phyloP scores from a whole-genome alignment of 2,113 vertebrate species.

The Aleadryas rufinucha region DNA sequence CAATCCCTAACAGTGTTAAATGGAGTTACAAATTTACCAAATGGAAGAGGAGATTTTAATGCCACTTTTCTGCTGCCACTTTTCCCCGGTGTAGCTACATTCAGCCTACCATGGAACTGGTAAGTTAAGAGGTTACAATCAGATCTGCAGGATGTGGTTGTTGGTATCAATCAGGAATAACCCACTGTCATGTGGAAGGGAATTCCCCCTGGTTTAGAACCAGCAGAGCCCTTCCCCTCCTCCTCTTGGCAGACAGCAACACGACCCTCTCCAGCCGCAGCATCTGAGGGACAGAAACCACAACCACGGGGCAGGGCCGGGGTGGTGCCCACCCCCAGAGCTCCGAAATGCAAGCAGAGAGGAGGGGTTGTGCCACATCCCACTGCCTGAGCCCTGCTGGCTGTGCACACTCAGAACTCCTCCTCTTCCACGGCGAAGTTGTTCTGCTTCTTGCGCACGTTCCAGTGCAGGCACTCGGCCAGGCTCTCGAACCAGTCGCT shows the following conservation, averaged over 20 bases:
- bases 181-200: not conserved
- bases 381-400: not conserved
- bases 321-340: not conserved
- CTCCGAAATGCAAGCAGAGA: not conserved
- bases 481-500: conserved; percentile 87
- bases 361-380: not conserved
- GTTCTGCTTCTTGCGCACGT: conserved; percentile 82
- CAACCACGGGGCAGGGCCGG: not conserved
- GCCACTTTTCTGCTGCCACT: not conserved
- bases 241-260: not conserved
- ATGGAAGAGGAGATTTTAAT: not conserved
- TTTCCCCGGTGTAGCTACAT: not conserved
- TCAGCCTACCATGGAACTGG: not conserved
- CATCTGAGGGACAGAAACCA: not conserved
- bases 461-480: conserved; percentile 85
- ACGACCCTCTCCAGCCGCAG: not conserved
- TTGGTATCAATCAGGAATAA: not conserved
- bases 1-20: not conserved
- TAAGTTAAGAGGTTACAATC: not conserved
- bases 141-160: not conserved
- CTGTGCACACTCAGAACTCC: not conserved
- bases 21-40: not conserved
- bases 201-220: not conserved
- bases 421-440: conserved; percentile 72
- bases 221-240: not conserved